Percentiles rank a stretch among this genome's conserved stretches.
These are phyloP conservation scores for Ictalurus furcatus DNA, from an alignment of 2,113 vertebrate species.

Conservation along the genomic window DNA sequence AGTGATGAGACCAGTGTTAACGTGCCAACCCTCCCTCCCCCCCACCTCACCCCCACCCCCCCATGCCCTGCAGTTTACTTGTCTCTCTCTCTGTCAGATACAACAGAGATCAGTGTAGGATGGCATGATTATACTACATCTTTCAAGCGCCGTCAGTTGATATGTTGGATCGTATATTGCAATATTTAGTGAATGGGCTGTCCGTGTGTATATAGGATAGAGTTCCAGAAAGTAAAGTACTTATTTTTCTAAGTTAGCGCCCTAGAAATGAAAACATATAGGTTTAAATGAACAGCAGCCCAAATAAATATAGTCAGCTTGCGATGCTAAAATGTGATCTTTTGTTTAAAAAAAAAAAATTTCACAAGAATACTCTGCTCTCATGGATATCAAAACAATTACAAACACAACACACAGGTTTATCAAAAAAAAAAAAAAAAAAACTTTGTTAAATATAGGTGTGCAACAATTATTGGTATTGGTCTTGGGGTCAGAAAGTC, in stretches of 20 bases:
- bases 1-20: constrained; percentile 44
- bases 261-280: not conserved
- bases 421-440: no score
- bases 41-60: not conserved
- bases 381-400: no score
- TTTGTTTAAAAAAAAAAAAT: no score
- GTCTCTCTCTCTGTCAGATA: constrained; percentile 67
- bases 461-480: no score
- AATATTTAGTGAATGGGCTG: not conserved
- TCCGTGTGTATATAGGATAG: not conserved
- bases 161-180: not conserved
- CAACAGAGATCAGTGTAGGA: constrained; percentile 43
- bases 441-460: no score
- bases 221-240: not conserved
- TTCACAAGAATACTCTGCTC: no score
- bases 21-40: constrained; percentile 21
- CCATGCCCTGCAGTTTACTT: constrained; percentile 73
- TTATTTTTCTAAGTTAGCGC: not conserved
- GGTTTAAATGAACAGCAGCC: not conserved
- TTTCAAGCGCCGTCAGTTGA: not conserved
- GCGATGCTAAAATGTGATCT: not conserved
- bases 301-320: not conserved
- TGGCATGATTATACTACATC: not conserved
- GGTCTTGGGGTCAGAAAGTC: no score
- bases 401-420: no score